A percentile compares a stretch with the other conserved stretches of the same genome.
These are phyloP conservation scores for Eptesicus fuscus DNA, from an alignment of 2,113 vertebrate genomes.

Conservation along the genomic window DNA sequence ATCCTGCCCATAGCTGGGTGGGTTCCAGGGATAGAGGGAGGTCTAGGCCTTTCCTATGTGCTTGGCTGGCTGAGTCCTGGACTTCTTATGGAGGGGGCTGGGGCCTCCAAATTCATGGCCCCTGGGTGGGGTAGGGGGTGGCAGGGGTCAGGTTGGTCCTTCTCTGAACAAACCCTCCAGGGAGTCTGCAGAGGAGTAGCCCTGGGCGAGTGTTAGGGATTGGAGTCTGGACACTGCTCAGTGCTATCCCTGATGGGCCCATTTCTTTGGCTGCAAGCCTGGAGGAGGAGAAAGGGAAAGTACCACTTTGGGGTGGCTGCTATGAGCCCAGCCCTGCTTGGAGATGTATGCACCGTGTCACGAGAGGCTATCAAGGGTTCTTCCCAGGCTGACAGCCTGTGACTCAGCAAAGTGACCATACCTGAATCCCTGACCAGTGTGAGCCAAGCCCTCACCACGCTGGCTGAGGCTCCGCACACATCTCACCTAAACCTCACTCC, in stretches of 20 bases:
- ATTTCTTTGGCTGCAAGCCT: not conserved
- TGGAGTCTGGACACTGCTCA: not conserved
- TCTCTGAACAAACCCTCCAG: not conserved
- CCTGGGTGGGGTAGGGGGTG: not conserved
- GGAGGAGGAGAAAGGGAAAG: conserved; percentile 2
- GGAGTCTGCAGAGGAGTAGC: not conserved
- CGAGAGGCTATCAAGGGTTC: not conserved
- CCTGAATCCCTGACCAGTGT: not conserved
- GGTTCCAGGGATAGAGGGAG: not conserved
- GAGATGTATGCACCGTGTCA: not conserved
- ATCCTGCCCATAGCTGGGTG: not conserved
- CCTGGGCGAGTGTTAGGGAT: not conserved
- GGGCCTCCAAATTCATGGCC: not conserved
- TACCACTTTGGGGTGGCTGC: not conserved
- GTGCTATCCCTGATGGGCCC: not conserved
- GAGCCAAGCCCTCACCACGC: not conserved
- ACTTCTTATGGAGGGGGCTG: not conserved
- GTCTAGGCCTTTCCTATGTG: not conserved
- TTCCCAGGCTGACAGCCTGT: conserved; percentile 8
- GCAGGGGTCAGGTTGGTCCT: not conserved
- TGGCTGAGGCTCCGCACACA: not conserved
- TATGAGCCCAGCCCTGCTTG: not conserved
- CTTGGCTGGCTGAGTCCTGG: not conserved
- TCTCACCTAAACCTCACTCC: not conserved
- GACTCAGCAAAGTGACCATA: not conserved